phyloP scores from a whole-genome alignment of 2,888 invertebrate species.

The Callinectes sapidus region DNA sequence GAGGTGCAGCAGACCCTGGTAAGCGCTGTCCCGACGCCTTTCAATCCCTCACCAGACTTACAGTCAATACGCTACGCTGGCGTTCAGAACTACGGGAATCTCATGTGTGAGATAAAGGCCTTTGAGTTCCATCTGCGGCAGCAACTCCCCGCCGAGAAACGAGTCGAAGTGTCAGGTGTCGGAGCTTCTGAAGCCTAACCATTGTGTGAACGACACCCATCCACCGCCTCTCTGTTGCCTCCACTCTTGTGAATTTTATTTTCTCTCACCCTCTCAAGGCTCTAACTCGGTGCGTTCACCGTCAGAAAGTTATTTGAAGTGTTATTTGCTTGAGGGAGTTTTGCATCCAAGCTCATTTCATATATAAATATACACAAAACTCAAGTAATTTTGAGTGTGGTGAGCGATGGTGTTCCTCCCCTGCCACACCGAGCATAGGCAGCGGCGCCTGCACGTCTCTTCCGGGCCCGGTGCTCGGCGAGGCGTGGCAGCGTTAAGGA shows the following conservation, averaged over 20 bases:
- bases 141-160: constrained; percentile 4
- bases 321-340: background rate
- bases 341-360: background rate
- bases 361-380: background rate
- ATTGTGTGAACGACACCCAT: constrained; percentile 23
- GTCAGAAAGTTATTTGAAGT: background rate
- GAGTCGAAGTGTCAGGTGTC: constrained; percentile 19
- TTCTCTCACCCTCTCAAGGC: background rate
- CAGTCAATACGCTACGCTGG: background rate
- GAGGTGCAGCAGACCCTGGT: background rate
- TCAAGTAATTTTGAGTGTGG: background rate
- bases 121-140: background rate
- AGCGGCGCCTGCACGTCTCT: constrained; percentile 12
- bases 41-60: background rate
- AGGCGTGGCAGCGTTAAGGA: background rate
- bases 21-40: background rate
- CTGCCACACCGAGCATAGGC: background rate
- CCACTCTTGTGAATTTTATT: background rate
- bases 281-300: background rate
- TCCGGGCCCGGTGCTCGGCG: background rate
- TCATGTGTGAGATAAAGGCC: background rate
- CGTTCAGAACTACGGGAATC: background rate
- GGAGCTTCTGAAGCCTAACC: constrained; percentile 24
- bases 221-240: background rate
- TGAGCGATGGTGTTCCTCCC: background rate